Base-by-base conservation (phyloP, 64 coral and sea anemone species). In the Dendrophyllia cribrosa region DNA sequence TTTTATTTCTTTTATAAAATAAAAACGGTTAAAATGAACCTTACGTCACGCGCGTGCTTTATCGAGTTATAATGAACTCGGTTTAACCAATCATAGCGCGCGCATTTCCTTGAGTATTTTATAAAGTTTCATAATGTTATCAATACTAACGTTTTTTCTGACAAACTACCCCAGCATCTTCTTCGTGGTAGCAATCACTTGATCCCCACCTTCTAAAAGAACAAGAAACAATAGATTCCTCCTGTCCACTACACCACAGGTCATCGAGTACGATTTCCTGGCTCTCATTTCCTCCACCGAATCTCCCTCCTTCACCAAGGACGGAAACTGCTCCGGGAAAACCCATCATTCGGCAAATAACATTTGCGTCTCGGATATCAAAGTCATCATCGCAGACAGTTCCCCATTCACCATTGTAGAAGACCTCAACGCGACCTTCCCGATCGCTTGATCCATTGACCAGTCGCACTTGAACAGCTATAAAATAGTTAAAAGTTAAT, bases 401-500 rank as follows among this genome's bases (percentile, higher is more conserved):
- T 65, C 93, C 93, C 93, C 93, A 95, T 56, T 77, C 61, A 13
- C 93, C 88, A 9, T 85, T 53, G 59, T 90, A 70, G n/a, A 90
- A 60, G 1, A 95, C 71, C n/a, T 95, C 93, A 1, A 95, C 62
- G 19, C 93, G 87, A 20, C 93, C 93, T 78, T 95, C 87, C 1
- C 48, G 55, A 16, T 59, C 25, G 26, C 19, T 75, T 82, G 79
- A 61, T 10, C 81, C 90, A 53, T 78, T 83, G 13, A 76, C 59
- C 6, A 92, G 80, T 47, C 90, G 81, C 34, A 77, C 70, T 1
- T 51, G 59, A 46, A 82, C 78, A 82, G 78, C 78, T 82, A 25
- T 16, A 11, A 64, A 10, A 20, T 6, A 20, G 0, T 7, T 56
- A 64, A 46, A 17, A 45, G 9, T 9, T 69, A 4, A 69, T 24